Base-by-base conservation (phyloP, 1,140 invertebrate genomes). In the Holotrichia oblita region DNA sequence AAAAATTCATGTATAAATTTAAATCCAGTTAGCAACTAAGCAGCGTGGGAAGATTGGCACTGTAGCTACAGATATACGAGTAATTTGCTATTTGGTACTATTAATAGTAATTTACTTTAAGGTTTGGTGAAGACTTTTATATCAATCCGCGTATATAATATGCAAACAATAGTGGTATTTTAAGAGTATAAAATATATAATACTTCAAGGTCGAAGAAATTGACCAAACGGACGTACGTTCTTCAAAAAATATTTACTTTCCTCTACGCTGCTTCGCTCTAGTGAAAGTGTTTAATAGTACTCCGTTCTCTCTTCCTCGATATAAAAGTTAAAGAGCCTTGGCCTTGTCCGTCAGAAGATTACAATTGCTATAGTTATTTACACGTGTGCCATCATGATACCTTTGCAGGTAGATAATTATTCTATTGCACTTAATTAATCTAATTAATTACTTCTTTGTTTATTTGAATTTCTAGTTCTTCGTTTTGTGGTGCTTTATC, bases 281-380 rank as follows among this genome's bases (percentile, higher is more conserved):
- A 69, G 61, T 69, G 61, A 69, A 69, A 69, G 61, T 69, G 61
- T 27, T 22, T 34, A 27, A 14, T 69, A 3, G 12, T 17, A 27
- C 20, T 17, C 61, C 61, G 27, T 69, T 69, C 61, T 69, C 61
- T 69, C 61, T 69, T 69, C 61, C 61, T 69, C 61, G 17, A 9
- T 69, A 69, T 69, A 69, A 27, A 69, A 27, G 27, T 69, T 22
- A 69, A 69, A 69, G 61, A 69, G 61, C 61, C 61, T 69, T 69
- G 61, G 61, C 61, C 61, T 22, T 69, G 61, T 69, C 61, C 20
- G 61, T 69, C 61, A 69, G 61, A 69, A 69, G 20, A 69, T 69
- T 24, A 64, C 22, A 22, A 64, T 64, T 69, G 27, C 24, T 69
- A 34, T 22, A 69, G 61, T 69, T 69, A 69, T 69, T 69, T 69